These are phyloP conservation scores for Silurus lanzhouensis DNA, from an alignment of 2,797 vertebrate species.

Conservation along the genomic window DNA sequence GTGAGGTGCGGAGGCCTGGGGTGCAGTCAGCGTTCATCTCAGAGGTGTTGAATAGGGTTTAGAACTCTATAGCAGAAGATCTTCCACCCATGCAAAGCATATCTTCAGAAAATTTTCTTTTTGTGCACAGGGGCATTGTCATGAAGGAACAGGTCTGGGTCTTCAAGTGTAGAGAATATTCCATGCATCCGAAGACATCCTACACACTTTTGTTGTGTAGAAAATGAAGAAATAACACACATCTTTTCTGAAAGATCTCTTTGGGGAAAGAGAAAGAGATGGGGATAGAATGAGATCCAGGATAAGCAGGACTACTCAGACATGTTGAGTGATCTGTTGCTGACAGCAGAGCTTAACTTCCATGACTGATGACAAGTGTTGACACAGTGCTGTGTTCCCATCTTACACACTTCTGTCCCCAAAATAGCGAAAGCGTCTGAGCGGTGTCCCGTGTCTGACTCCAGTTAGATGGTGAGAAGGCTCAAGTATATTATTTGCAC, in stretches of 20 bases:
- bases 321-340: conserved; percentile 9
- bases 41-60: too few relatives aligned
- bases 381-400: background rate
- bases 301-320: background rate
- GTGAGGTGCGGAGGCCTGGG: too few relatives aligned
- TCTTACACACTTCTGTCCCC: conserved; percentile 7
- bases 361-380: background rate
- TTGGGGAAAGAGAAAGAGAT: background rate
- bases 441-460: background rate
- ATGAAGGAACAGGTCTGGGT: too few relatives aligned
- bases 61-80: too few relatives aligned
- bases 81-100: too few relatives aligned
- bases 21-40: too few relatives aligned
- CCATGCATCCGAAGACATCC: too few relatives aligned
- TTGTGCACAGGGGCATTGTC: too few relatives aligned
- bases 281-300: background rate
- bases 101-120: too few relatives aligned
- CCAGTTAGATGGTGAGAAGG: background rate
- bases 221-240: background rate
- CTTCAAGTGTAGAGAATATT: too few relatives aligned
- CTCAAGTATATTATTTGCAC: too few relatives aligned
- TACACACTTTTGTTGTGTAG: too few relatives aligned
- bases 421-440: background rate
- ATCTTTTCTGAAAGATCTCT: background rate
- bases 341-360: background rate